Base-by-base conservation (phyloP, 2,888 invertebrate genomes). In the Cheiracanthium punctorium region DNA sequence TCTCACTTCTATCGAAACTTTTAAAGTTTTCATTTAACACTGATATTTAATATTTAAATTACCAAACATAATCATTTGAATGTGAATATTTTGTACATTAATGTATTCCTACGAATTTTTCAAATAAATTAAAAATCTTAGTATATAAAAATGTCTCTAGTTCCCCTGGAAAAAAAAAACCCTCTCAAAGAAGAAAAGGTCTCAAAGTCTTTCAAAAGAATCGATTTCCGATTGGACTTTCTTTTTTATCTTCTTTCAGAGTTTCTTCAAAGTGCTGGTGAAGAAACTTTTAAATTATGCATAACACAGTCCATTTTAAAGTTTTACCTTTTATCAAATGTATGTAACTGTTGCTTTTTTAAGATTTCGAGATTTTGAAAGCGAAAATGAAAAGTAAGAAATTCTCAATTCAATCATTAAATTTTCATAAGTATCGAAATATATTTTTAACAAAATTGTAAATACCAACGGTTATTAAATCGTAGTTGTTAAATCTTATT, bases 271-370 rank as follows among this genome's bases (percentile, higher is more conserved):
- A 58, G 24, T 24, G 12, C 24, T 17, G 58, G 58, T 58, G 10
- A 58, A 58, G 58, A 58, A 58, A 58, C 24, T 58, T 48, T 58
- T 58, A 58, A 58, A 58, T 58, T 58, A 58, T 58, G 58, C 24
- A 58, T 17, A 48, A 48, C 48, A 58, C 58, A 58, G 4, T 58
- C 58, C 58, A 58, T 24, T 58, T 58, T 58, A 24, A 58, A 24
- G 5, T 58, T 58, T 58, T 58, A 17, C 20, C 24, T 48, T 48
- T 48, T 48, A 48, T 48, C 48, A 48, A 48, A 48, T 14, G 48
- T 17, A 14, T 17, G 48, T 48, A 48, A 48, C 48, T 48, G 48
- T 48, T 48, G 48, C 48, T 10, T 48, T 48, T 48, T 48, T 17
- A 48, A 48, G n/a, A 48, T 10, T 2, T 48, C 8, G 8, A 17